Base-by-base conservation (phyloP, 1,140 invertebrate genomes). In the Plectrocnemia conspersa region DNA sequence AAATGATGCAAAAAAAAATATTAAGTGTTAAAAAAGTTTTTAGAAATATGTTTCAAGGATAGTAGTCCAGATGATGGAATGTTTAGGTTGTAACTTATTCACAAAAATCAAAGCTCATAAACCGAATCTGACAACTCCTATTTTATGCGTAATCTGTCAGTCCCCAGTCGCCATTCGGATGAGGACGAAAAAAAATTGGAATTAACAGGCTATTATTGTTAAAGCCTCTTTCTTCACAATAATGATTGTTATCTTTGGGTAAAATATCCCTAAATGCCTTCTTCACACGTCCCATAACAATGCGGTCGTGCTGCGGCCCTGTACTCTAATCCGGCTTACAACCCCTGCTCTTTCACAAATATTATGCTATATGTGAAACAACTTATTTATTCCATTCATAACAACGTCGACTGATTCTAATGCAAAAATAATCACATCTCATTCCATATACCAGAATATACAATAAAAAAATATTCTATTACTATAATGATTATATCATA, bases 251-350 rank as follows among this genome's bases (percentile, higher is more conserved):
- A 50, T 50, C 47, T 50, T 38, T 38, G 47, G 47, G 47, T 50
- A 50, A 50, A 50, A 50, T 50, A 50, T 50, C 47, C 47, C 47
- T 50, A 50, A 50, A 50, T 50, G 47, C 47, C 47, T 50, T 50
- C 47, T 50, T 50, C 47, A 50, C 47, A 50, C 47, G 47, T 50
- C 47, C 47, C 36, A n/a, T n/a, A 50, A 50, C 47, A 50, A 50
- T 50, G 47, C 47, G 33, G 15, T 38, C 4, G 21, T 18, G 33
- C 32, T 35, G 32, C 47, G 32, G 21, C 21, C 35, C 33, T 22
- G 23, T 47, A 27, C 44, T 18, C 29, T 50, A 50, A 50, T 50
- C 47, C 47, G 47, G 47, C 47, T 50, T 50, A 50, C 47, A 24
- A 50, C 47, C 47, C 47, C 47, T 50, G 47, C 27, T 38, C 35